A percentile compares a stretch with the other conserved stretches of the same genome.
phyloP scores from a whole-genome alignment of 2,888 invertebrate species.

The Clunio marinus region DNA sequence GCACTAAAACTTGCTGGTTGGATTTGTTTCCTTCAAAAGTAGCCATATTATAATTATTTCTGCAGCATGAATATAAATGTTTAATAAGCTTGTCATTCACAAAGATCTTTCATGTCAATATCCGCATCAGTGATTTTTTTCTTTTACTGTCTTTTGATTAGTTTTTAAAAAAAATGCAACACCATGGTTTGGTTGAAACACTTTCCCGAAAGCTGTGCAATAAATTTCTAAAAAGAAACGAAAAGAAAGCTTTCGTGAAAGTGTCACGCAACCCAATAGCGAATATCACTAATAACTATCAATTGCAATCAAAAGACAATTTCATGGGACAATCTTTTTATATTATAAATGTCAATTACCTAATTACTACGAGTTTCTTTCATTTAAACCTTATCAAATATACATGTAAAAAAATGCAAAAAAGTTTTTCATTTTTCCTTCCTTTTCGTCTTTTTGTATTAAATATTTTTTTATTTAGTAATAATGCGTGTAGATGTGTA shows the following conservation, averaged over 20 bases:
- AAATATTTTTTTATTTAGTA: background rate
- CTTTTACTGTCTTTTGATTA: background rate
- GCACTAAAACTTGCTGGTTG: too few relatives aligned
- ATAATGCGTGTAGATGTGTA: background rate
- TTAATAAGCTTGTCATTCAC: too few relatives aligned
- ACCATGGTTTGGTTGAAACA: background rate
- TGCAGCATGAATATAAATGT: too few relatives aligned
- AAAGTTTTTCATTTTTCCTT: background rate
- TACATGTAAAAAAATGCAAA: slow-evolving; percentile 29
- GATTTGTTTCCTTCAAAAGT: too few relatives aligned
- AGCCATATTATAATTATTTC: too few relatives aligned
- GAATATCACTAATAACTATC: background rate
- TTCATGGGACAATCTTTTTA: background rate
- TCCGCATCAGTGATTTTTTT: too few relatives aligned
- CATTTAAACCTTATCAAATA: slow-evolving; percentile 24
- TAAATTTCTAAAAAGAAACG: too few relatives aligned
- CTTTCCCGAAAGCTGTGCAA: too few relatives aligned
- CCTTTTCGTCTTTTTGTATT: background rate
- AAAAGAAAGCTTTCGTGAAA: too few relatives aligned
- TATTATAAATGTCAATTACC: background rate
- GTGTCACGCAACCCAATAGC: background rate
- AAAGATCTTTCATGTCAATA: too few relatives aligned
- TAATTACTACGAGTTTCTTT: slow-evolving; percentile 9
- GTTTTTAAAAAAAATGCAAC: background rate
- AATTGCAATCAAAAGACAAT: background rate